phyloP scores from a whole-genome alignment of 2,797 vertebrate genomes.

The Todus mexicanus region DNA sequence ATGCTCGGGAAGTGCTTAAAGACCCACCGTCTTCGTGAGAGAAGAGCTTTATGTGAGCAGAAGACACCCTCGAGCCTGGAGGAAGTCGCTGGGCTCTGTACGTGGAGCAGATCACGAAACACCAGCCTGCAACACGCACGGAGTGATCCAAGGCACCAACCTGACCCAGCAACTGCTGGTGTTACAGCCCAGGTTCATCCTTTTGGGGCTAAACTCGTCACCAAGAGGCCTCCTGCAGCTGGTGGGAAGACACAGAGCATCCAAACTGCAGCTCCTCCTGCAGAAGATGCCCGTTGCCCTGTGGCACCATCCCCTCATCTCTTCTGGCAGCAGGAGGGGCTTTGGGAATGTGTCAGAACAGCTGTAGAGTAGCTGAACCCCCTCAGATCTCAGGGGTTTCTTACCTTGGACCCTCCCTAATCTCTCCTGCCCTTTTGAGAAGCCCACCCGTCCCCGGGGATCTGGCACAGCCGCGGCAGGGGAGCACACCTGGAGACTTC shows the following conservation, averaged over 20 bases:
- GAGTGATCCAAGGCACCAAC: background rate
- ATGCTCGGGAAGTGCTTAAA: background rate
- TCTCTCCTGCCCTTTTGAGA: background rate
- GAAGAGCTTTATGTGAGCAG: background rate
- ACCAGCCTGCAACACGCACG: fast-evolving
- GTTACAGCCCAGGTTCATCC: background rate
- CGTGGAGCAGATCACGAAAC: no score
- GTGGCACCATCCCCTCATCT: background rate
- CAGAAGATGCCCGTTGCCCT: background rate
- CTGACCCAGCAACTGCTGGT: background rate
- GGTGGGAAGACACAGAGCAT: background rate
- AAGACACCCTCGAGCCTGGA: background rate
- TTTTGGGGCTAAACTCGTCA: background rate
- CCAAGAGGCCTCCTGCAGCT: background rate
- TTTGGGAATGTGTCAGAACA: background rate
- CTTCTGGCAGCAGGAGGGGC: background rate
- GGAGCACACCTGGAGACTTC: background rate
- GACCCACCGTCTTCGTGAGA: background rate
- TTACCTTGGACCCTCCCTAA: no score
- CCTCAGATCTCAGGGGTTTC: background rate
- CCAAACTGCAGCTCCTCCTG: background rate
- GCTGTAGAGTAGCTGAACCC: background rate
- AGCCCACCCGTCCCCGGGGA: background rate
- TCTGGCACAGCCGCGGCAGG: background rate
- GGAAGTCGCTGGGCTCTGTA: background rate